Conservation (phyloP, 2,888 invertebrate species). For the Drosophila conformis region DNA sequence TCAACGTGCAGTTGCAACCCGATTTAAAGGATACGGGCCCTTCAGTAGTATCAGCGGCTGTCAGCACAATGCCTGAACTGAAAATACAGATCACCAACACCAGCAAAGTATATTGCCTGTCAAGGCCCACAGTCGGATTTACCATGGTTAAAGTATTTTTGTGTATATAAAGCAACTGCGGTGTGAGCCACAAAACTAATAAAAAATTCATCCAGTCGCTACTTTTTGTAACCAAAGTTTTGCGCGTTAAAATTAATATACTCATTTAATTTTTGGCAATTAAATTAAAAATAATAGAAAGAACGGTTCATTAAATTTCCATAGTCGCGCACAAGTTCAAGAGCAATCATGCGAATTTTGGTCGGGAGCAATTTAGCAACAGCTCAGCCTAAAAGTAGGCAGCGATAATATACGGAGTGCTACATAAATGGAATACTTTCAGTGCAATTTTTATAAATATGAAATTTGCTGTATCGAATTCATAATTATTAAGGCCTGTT, state of each 20-base stretch:
- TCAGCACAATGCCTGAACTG: neutral
- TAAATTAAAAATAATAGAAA: constrained; percentile 35
- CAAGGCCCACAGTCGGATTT: neutral
- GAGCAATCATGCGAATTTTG: constrained; percentile 13
- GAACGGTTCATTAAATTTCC: constrained; percentile 46
- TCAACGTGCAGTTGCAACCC: constrained; percentile 49
- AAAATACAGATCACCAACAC: constrained; percentile 7
- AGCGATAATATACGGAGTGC: neutral
- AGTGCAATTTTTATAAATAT: neutral
- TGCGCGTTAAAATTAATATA: constrained; percentile 11
- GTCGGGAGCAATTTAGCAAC: neutral
- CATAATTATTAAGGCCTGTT: neutral
- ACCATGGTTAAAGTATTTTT: constrained; percentile 10
- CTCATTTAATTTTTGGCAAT: constrained; percentile 18
- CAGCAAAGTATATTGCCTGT: constrained; percentile 6
- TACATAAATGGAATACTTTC: neutral
- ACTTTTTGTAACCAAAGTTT: constrained; percentile 26
- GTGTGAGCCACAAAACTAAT: constrained; percentile 25
- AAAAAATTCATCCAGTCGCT: neutral
- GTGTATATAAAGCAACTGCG: neutral
- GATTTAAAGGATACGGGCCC: constrained; percentile 37
- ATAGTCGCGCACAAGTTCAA: constrained; percentile 22
- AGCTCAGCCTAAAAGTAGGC: constrained; percentile 1
- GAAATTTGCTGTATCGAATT: neutral
- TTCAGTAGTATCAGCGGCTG: neutral